Evolutionary conservation across 2,888 invertebrate genomes (phyloP).

Genomic region (Drosophila imparisetae): DNA sequence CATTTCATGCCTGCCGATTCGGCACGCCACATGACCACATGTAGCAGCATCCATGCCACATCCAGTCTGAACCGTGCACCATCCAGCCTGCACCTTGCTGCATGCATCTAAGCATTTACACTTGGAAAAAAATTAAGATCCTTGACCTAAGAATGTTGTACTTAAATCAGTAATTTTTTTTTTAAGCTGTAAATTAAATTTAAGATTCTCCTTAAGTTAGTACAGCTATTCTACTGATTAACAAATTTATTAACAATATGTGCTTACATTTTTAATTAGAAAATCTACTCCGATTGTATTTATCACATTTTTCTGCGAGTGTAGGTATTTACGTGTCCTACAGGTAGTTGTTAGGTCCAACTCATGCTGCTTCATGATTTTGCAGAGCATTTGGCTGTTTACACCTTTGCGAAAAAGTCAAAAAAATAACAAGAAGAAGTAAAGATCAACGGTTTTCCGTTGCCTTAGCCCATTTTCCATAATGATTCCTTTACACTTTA

Average conservation of each 20-base stretch:
- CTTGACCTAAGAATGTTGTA: not conserved
- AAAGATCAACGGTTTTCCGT: slow-evolving; percentile 35
- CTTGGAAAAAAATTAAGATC: not conserved
- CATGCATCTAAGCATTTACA: slow-evolving; percentile 8
- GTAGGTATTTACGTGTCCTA: slow-evolving; percentile 45
- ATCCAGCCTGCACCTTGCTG: slow-evolving; percentile 45
- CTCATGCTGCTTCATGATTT: slow-evolving; percentile 47
- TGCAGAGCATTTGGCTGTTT: slow-evolving; percentile 51
- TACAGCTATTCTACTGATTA: not conserved
- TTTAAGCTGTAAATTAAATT: not conserved
- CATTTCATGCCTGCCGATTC: slow-evolving; percentile 70
- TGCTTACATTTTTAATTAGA: not conserved
- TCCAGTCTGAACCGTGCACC: slow-evolving; percentile 27
- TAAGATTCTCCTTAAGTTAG: not conserved
- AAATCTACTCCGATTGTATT: not conserved
- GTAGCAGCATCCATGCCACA: slow-evolving; percentile 24
- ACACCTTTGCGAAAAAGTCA: slow-evolving; percentile 74
- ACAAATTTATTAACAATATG: not conserved
- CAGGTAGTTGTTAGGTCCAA: slow-evolving; percentile 74
- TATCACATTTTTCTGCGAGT: not conserved
- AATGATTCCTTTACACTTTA: slow-evolving; percentile 27
- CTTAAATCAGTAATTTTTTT: not conserved
- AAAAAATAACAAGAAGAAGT: slow-evolving; percentile 14
- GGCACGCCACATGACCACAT: slow-evolving; percentile 52
- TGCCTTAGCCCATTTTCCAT: slow-evolving; percentile 52